These are phyloP conservation scores for Halcyon badia DNA, from an alignment of 2,797 vertebrate genomes.

Conservation along the genomic window DNA sequence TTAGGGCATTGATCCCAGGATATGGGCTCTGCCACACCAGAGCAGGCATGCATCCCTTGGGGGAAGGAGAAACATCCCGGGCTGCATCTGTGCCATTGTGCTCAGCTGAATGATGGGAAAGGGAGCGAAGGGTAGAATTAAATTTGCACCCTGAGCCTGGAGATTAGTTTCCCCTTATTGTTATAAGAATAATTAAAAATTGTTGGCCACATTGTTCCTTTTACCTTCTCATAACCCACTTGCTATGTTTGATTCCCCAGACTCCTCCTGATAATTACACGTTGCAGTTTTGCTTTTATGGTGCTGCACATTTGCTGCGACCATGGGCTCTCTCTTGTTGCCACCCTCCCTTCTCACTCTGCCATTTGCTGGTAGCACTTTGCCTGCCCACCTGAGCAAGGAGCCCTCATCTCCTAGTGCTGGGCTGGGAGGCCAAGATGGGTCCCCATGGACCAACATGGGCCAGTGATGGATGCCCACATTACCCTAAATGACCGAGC, in stretches of 20 bases:
- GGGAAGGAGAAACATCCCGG: not conserved
- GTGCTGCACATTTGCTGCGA: not conserved
- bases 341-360: not conserved
- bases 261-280: not conserved
- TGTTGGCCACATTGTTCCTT: not conserved
- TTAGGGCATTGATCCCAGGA: not conserved
- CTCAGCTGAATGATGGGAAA: constrained; percentile 12
- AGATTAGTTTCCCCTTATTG: constrained; percentile 45
- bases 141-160: not conserved
- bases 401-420: not conserved
- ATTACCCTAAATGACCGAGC: not conserved
- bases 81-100: not conserved
- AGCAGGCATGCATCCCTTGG: not conserved
- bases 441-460: accelerated
- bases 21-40: not conserved
- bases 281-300: accelerated
- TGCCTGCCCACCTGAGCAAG: not conserved
- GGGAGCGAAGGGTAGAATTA: not conserved
- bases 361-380: not conserved
- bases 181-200: constrained; percentile 11
- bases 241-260: not conserved
- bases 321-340: not conserved
- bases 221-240: not conserved
- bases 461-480: accelerated
- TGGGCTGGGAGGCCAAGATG: not conserved